Base-by-base conservation (phyloP, 2,797 vertebrate species). In the Notoglanidium macrostoma region DNA sequence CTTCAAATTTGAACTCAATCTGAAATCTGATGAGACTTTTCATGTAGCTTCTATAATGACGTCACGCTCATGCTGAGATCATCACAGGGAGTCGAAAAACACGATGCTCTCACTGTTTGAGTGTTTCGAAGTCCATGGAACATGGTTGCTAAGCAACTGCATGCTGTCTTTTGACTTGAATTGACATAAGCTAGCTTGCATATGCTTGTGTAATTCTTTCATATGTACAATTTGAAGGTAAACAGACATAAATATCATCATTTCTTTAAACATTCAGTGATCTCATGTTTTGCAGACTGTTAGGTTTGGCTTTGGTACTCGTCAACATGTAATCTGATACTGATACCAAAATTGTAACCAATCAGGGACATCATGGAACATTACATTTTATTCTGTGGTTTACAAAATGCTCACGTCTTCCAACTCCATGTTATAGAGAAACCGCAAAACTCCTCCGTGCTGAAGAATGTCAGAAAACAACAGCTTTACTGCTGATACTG, bases 71-170 rank as follows among this genome's bases (percentile, higher is more conserved):
- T 12, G 51, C 51, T 57, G 76, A 78, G 51, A 57, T 21, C 17
- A 35, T 78, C 51, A 23, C 51, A 14, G 51, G 8, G 29, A 57
- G 76, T 21, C 8, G 29, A 5, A 5, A 21, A 55, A 78, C 51
- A 21, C 19, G 11, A 51, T 29, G 54, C 17, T 4, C 17, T 78
- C 8, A 57, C 51, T 35, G 76, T 5, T 57, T 6, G 51, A 78
- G 17, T 23, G 15, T 35, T 19, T 40, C 35, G 15, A 78, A 8
- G 51, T 55, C 29, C 19, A 78, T 4, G 29, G 29, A 78, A 9
- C n/a, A 55, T 29, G 21, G 76, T 78, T 78, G 76, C 76, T 32
- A 10, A 78, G 76, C 51, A 78, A 78, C 76, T 32, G 51, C 76
- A 55, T 54, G 49, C 15, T 32, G 49, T 32, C 1, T 49, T 74